Percentiles rank a stretch among this genome's conserved stretches.
Evolutionary conservation across 2,888 invertebrate genomes (phyloP).

Genomic region (Melieria omissa): DNA sequence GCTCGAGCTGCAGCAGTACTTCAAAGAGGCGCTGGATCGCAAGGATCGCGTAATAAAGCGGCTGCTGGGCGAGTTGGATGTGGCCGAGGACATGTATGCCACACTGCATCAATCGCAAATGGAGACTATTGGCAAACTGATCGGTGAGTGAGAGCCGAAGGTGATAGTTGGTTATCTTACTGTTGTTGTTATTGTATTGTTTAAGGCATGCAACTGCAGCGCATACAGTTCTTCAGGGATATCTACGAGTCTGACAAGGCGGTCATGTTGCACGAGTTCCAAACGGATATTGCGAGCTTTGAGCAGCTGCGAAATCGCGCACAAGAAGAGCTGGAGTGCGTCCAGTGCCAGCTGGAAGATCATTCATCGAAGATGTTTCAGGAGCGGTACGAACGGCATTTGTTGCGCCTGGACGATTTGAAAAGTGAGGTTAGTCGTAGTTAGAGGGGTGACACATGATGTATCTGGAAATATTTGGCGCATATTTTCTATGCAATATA

Average conservation of each 20-base stretch:
- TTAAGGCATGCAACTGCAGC: conserved; percentile 71
- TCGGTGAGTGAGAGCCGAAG: conserved; percentile 68
- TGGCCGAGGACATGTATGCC: conserved; percentile 79
- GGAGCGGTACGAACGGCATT: conserved; percentile 66
- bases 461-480: too few relatives aligned
- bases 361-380: conserved; percentile 61
- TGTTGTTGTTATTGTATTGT: conserved; percentile 19
- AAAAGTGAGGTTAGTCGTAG: conserved; percentile 61
- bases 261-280: conserved; percentile 69
- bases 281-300: conserved; percentile 70
- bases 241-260: conserved; percentile 72
- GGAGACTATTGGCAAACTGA: conserved; percentile 75
- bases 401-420: conserved; percentile 69
- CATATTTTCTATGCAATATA: too few relatives aligned
- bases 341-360: conserved; percentile 71
- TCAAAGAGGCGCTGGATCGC: conserved; percentile 70
- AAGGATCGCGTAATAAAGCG: conserved; percentile 76
- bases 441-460: too few relatives aligned
- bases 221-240: conserved; percentile 70
- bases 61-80: conserved; percentile 74
- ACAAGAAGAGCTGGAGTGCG: conserved; percentile 71
- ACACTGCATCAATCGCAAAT: conserved; percentile 79
- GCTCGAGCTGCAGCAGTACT: conserved; percentile 68
- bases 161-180: background rate
- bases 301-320: conserved; percentile 69